Conservation (phyloP, 2,113 vertebrate genomes). For the Sorex fumeus region DNA sequence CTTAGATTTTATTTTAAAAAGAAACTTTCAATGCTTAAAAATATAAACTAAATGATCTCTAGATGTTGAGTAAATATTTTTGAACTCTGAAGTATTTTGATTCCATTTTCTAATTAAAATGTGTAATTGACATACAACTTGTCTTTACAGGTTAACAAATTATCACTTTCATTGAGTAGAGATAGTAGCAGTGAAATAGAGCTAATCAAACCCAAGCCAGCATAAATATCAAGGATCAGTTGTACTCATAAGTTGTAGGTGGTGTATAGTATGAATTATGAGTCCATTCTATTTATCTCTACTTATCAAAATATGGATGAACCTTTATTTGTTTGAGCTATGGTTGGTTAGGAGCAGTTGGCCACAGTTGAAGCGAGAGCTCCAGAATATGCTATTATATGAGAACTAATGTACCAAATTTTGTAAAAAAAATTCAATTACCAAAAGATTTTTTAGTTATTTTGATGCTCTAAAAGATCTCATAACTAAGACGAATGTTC, state of each 20-base stretch:
- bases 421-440: background rate
- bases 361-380: background rate
- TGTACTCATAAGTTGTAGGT: background rate
- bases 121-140: slow-evolving; percentile 28
- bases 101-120: slow-evolving; percentile 61
- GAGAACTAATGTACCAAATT: too few relatives aligned
- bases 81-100: slow-evolving; percentile 46
- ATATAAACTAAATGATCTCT: background rate
- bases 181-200: background rate
- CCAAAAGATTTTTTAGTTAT: background rate
- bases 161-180: slow-evolving; percentile 24
- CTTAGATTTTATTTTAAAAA: background rate
- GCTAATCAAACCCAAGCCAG: background rate
- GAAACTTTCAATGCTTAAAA: background rate
- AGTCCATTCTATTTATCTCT: background rate
- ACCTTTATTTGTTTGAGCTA: background rate
- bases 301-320: background rate
- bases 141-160: slow-evolving; percentile 57
- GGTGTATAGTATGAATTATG: background rate
- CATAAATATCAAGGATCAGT: background rate
- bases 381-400: background rate
- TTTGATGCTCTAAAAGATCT: background rate
- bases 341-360: background rate
- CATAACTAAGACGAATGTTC: background rate
- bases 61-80: slow-evolving; percentile 26